Evolutionary conservation across 2,888 invertebrate species (phyloP).

Genomic region (Luperina nickerlii): DNA sequence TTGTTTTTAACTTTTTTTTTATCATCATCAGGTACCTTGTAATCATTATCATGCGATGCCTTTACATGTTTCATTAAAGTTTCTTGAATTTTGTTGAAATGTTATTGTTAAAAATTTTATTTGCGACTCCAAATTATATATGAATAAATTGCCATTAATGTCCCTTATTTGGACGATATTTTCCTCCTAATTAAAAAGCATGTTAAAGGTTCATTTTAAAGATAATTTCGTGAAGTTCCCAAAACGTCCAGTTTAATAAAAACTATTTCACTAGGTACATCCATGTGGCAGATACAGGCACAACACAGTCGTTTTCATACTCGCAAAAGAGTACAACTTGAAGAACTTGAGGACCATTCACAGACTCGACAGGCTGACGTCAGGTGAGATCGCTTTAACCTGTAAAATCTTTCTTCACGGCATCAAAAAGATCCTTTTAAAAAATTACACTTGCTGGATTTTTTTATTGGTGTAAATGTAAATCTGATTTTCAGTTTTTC

Average conservation of each 20-base stretch:
- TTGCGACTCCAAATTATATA: conserved; percentile 16
- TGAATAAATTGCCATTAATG: conserved; percentile 1
- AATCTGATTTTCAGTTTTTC: conserved; percentile 19
- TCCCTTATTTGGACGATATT: background rate
- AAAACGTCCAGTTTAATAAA: conserved; percentile 47
- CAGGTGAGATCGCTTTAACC: conserved; percentile 89
- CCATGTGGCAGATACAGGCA: conserved; percentile 99
- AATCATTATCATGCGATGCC: conserved; percentile 22
- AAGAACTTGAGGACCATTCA: conserved; percentile 98
- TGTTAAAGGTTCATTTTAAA: conserved; percentile 4
- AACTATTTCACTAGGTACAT: conserved; percentile 93
- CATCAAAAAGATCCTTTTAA: conserved; percentile 28
- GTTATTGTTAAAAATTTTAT: background rate
- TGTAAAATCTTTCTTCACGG: conserved; percentile 32
- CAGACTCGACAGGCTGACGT: conserved; percentile 98
- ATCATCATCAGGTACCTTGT: conserved; percentile 8
- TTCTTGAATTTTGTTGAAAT: conserved; percentile 13
- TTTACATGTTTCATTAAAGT: conserved; percentile 8
- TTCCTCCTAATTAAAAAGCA: conserved; percentile 36
- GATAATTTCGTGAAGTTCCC: background rate
- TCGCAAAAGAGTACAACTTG: conserved; percentile 98
- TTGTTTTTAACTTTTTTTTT: conserved; percentile 36
- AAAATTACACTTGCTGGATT: conserved; percentile 32
- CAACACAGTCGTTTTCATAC: conserved; percentile 98
- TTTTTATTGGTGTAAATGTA: conserved; percentile 19